Evolutionary conservation across 2,797 vertebrate genomes (phyloP).

Genomic region (Acanthurus leucopareius): DNA sequence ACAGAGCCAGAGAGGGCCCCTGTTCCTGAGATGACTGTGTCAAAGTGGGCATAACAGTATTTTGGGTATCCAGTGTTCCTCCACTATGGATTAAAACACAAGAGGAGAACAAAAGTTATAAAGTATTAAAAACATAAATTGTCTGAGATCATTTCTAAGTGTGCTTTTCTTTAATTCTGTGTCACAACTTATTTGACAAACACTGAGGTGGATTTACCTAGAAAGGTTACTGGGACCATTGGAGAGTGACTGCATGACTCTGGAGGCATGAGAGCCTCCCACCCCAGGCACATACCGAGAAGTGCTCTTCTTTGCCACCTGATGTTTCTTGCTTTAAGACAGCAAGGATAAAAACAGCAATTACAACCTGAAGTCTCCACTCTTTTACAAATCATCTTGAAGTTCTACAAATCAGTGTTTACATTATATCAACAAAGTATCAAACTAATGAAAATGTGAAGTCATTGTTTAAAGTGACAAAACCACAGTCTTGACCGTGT

Average conservation of each 20-base stretch:
- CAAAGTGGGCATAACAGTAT: conserved; percentile 38
- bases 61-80: conserved; percentile 27
- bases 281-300: conserved; percentile 87
- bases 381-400: background rate
- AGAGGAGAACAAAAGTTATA: conserved; percentile 1
- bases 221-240: conserved; percentile 53
- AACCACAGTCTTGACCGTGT: no score
- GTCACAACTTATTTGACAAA: background rate
- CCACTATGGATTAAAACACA: conserved; percentile 37
- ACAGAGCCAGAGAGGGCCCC: conserved; percentile 13
- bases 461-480: background rate
- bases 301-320: conserved; percentile 98
- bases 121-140: background rate
- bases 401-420: no score
- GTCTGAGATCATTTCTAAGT: background rate
- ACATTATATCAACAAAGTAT: background rate
- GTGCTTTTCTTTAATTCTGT: background rate
- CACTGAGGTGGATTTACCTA: conserved; percentile 51
- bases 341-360: conserved; percentile 29
- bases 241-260: conserved; percentile 68
- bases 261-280: conserved; percentile 80
- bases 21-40: conserved; percentile 57
- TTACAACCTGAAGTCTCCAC: background rate
- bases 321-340: conserved; percentile 85
- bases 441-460: background rate